phyloP scores from a whole-genome alignment of 2,797 vertebrate genomes.

The Caiman crocodilus region DNA sequence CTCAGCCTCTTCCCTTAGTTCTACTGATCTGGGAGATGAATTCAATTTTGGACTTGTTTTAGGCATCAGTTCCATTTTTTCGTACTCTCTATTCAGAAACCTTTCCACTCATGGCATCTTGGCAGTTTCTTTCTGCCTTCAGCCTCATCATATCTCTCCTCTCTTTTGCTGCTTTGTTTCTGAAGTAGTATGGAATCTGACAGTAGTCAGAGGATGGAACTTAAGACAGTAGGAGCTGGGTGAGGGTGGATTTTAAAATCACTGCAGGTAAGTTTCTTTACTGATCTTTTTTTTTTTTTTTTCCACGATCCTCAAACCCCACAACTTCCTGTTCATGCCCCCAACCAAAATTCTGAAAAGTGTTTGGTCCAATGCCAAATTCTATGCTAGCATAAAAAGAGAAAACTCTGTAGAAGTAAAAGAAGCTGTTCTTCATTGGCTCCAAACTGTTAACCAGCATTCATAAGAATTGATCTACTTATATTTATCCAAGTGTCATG shows the following conservation, averaged over 20 bases:
- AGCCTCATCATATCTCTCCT: neutral
- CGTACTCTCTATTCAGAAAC: neutral
- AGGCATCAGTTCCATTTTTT: too few relatives aligned
- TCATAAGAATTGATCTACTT: neutral
- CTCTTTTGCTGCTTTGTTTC: neutral
- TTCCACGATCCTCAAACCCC: conserved; percentile 40
- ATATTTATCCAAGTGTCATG: neutral
- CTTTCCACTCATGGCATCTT: neutral
- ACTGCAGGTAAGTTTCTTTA: conserved; percentile 45
- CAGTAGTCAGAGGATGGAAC: neutral
- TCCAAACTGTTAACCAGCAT: neutral
- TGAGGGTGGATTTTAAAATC: conserved; percentile 41
- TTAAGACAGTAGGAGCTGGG: neutral
- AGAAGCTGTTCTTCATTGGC: neutral
- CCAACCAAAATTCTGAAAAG: conserved; percentile 39
- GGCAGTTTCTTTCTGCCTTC: neutral
- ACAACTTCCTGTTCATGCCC: neutral
- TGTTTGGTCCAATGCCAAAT: neutral
- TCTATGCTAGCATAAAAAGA: conserved; percentile 15
- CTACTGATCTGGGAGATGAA: neutral
- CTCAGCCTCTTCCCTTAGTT: neutral
- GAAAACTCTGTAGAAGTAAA: neutral
- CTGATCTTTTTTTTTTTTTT: conserved; percentile 14
- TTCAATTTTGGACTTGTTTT: neutral
- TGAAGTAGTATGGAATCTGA: neutral